Evolutionary conservation across 1,140 invertebrate species (phyloP), one percentile per base, ranked within the genome.

Genomic region (Arctopsyche grandis): DNA sequence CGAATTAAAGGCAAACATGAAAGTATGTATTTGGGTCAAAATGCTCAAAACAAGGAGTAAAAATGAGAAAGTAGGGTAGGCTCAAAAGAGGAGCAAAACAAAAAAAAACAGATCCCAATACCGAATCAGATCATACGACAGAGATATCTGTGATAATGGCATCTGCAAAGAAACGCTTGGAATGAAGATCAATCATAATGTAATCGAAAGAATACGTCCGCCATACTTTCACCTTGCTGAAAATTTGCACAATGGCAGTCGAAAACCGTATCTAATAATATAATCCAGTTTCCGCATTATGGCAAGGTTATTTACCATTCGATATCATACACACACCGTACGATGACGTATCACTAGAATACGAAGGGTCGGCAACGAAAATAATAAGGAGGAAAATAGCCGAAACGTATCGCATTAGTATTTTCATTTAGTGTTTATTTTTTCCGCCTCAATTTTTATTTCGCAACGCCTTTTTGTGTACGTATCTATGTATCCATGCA

Each of bases 221-320:
- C 19, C 22, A 26, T 22, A 66, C 63, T 66, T 66, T 66, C 63
- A 66, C 63, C 63, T 1, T 29, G 24, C n/a, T 9, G 21, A 60
- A 60, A 19, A 19, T 60, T 60, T 21, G 56, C 56, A 60, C 56
- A 60, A 9, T 14, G 14, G 48, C 48, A 66, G 24, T 24, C 21
- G 9, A 22, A 0, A 10, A 16, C 48, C 12, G 16, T 52, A 52
- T 52, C 10, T 52, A 52, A 52, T 52, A 52, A 38, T 38, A 38
- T 7, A 38, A 29, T 66, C 5, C 21, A 66, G n/a, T 66, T 26
- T 66, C 63, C 63, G 63, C 63, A 66, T 26, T 66, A 66, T 26
- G 63, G 22, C 63, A 66, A 66, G 63, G 63, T 66, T 66, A 66
- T 22, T 52, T 52, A 14, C 48, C 16, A 52, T 12, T 52, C 48